Evolutionary conservation across 2,797 vertebrate species (phyloP), one percentile per base, ranked within the genome.

Genomic region (Heteromormyrus szaboi): DNA sequence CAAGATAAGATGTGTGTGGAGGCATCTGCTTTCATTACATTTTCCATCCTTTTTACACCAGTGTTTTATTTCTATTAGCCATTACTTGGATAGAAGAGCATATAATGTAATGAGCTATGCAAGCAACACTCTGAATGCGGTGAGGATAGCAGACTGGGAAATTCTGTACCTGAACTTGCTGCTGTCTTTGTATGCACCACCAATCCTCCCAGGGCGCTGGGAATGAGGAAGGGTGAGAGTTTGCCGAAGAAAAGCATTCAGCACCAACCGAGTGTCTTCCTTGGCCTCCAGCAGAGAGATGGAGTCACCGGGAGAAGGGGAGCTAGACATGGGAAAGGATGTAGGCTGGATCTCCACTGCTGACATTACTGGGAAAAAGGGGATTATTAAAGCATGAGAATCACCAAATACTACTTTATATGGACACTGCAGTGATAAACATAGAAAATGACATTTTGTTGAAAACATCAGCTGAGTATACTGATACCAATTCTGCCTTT

Each of bases 191-290:
- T 96, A 97, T 8, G 88, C 89, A 0, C 96, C 96, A 19, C 96
- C 96, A 0, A 97, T 93, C 12, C 93, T 91, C 7, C 96, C 96
- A 0, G 94, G 91, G 17, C 94, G 85, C 1, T 93, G 90, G 17
- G 86, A 89, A 0, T 81, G 87, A 2, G 95, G 89, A 2, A 56
- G 0, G 11, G 88, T 85, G 29, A 95, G 89, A 11, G 93, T 90
- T 6, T 93, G 92, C 88, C 92, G 93, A 44, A 97, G 93, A 89
- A 98, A 97, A 7, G 97, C 97, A 89, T 96, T 93, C 33, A 98
- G 93, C 51, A 98, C 96, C 37, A 93, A 91, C 81, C 92, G 93
- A 0, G 96, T 97, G 89, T 98, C 97, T 3, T 94, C 93, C 89
- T 94, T 95, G 90, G 96, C 90, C 89, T 96, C 96, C 87, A 96